These are phyloP conservation scores for Rhorus exstirpatorius DNA, from an alignment of 2,888 invertebrate species.

Conservation along the genomic window DNA sequence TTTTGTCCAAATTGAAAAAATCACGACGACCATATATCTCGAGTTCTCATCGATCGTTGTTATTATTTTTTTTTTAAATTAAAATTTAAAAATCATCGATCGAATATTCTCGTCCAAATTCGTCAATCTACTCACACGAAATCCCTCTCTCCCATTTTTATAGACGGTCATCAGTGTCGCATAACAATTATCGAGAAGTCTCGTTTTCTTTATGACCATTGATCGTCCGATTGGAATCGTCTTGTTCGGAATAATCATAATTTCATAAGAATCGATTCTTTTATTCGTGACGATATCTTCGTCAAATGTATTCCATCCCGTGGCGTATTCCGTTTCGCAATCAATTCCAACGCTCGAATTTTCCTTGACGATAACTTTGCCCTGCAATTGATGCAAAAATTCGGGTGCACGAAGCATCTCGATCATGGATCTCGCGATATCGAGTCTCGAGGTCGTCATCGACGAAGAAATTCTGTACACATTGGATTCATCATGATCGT, in stretches of 20 bases:
- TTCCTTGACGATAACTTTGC: conserved; percentile 73
- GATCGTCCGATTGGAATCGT: not conserved
- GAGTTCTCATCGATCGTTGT: too few relatives aligned
- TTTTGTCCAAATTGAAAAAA: too few relatives aligned
- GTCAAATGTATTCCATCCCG: not conserved
- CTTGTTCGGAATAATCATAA: conserved; percentile 2
- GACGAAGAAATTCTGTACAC: not conserved
- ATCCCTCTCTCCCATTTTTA: too few relatives aligned
- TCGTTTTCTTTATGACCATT: too few relatives aligned
- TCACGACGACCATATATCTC: not conserved
- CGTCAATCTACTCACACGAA: too few relatives aligned
- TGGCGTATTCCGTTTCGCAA: conserved; percentile 17
- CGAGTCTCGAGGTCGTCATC: conserved; percentile 71
- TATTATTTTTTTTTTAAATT: too few relatives aligned
- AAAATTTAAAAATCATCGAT: too few relatives aligned
- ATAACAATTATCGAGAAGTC: too few relatives aligned
- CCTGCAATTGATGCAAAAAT: conserved; percentile 57
- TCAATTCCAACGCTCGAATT: not conserved
- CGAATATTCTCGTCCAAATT: too few relatives aligned
- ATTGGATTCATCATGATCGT: not conserved
- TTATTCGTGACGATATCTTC: not conserved
- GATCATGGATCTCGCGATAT: conserved; percentile 74
- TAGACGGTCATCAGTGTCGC: too few relatives aligned
- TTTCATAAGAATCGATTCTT: not conserved
- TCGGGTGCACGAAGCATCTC: conserved; percentile 73